Conservation (phyloP, 2,113 vertebrate genomes). For the Aspiorhynchus laticeps region DNA sequence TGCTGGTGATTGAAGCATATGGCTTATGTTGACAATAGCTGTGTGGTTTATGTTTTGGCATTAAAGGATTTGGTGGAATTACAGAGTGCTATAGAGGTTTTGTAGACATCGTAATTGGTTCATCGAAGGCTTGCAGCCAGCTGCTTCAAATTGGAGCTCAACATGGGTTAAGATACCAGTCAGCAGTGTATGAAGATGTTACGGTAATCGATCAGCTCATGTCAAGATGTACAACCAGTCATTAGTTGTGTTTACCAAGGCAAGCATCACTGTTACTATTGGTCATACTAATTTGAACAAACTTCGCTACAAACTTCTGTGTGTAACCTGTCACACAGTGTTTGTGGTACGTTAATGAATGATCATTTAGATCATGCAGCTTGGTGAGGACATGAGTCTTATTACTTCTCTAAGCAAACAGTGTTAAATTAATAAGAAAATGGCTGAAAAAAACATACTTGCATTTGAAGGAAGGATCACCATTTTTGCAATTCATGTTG, state of each 20-base stretch:
- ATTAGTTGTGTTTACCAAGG: background rate
- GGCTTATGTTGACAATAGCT: constrained; percentile 51
- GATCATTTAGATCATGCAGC: background rate
- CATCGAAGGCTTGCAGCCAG: constrained; percentile 40
- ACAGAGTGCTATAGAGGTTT: constrained; percentile 46
- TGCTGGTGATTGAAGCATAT: constrained; percentile 41
- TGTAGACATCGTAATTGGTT: constrained; percentile 44
- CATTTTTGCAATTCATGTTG: background rate
- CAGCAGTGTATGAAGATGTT: constrained; percentile 3
- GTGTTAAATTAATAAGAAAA: background rate
- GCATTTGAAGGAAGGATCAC: background rate
- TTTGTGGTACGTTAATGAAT: background rate
- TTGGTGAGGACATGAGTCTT: background rate
- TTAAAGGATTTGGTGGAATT: constrained; percentile 56
- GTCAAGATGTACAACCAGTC: background rate
- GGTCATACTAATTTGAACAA: background rate
- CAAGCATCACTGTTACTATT: background rate
- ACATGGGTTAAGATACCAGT: constrained; percentile 10
- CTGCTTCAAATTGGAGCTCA: constrained; percentile 38
- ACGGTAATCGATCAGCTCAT: background rate
- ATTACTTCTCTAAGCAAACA: background rate
- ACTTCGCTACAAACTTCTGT: background rate
- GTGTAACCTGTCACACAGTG: background rate
- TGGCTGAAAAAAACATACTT: background rate
- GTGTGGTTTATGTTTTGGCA: constrained; percentile 49